Conservation (phyloP, 2,113 vertebrate genomes). For the Lepus timidus region DNA sequence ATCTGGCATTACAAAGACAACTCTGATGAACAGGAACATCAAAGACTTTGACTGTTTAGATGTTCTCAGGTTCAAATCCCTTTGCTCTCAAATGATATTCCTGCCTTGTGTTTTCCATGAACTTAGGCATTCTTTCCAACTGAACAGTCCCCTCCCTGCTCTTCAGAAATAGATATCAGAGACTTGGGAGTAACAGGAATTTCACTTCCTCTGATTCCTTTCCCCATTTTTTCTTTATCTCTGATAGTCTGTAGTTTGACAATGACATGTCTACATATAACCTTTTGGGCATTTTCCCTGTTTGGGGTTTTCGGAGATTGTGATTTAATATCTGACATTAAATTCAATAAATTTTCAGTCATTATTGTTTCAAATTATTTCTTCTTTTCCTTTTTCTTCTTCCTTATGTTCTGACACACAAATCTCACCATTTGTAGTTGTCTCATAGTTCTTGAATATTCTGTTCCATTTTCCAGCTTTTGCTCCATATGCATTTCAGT, state of each 20-base stretch:
- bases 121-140: background rate
- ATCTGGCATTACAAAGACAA: background rate
- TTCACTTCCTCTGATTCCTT: background rate
- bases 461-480: background rate
- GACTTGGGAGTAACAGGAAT: background rate
- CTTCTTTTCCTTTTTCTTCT: background rate
- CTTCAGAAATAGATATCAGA: background rate
- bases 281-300: background rate
- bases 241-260: background rate
- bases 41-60: no score
- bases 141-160: no score
- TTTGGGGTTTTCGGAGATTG: background rate
- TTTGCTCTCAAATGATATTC: background rate
- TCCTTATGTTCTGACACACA: background rate
- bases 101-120: background rate
- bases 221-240: background rate
- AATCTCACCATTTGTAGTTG: background rate
- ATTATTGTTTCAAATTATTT: background rate
- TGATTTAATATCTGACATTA: background rate
- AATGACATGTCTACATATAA: background rate
- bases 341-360: background rate
- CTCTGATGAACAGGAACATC: fast-evolving
- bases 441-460: no score
- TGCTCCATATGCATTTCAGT: background rate
- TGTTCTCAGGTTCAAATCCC: background rate